Evolutionary conservation across 30 jellyfish, hydroid and myxozoan genomes (phyloP).

Genomic region (Mastigias papua): DNA sequence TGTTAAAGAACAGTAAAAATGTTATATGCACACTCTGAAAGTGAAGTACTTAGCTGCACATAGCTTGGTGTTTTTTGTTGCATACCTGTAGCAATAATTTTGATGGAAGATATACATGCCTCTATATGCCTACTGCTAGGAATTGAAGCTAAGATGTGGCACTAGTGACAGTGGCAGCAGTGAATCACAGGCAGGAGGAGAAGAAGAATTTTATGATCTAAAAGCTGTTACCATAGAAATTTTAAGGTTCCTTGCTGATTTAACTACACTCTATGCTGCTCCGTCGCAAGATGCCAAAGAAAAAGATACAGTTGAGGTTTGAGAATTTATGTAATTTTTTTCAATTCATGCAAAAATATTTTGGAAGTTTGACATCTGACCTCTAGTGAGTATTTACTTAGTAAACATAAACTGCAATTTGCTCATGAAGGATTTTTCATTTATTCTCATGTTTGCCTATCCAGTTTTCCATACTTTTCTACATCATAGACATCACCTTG

Average conservation of each 20-base stretch:
- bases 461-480: no score
- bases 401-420: no score
- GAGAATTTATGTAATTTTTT: not conserved
- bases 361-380: no score
- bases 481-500: no score
- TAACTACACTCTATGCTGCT: slow-evolving; percentile 49
- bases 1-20: no score
- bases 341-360: not conserved
- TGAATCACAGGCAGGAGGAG: slow-evolving; percentile 24
- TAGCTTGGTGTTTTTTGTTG: not conserved
- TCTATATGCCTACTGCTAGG: not conserved
- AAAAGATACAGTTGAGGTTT: slow-evolving; percentile 74
- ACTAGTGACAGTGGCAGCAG: not conserved
- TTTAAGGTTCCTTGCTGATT: slow-evolving; percentile 41
- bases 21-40: no score
- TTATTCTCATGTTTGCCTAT: no score
- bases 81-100: not conserved
- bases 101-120: not conserved
- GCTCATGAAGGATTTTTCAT: no score
- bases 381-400: no score
- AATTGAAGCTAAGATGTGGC: not conserved
- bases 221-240: slow-evolving; percentile 67
- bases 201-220: slow-evolving; percentile 50
- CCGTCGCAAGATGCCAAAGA: slow-evolving; percentile 58
- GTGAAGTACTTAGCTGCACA: no score